Base-by-base conservation (phyloP, 2,888 invertebrate genomes). In the Odontocerum albicorne region DNA sequence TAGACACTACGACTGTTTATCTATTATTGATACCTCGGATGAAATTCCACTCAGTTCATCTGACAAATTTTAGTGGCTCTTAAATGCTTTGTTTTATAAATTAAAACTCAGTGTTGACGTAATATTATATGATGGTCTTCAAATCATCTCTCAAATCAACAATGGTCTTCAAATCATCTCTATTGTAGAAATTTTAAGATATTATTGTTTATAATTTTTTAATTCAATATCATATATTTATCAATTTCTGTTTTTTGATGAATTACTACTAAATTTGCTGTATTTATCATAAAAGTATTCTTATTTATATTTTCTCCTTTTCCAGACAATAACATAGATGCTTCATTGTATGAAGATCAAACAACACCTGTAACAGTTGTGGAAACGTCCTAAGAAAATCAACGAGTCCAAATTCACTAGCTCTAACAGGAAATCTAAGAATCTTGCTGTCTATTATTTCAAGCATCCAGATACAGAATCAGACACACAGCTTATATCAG, bases 381-480 rank as follows among this genome's bases (percentile, higher is more conserved):
- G 13, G n/a, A 79, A 78, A 62, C 72, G 80, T 42, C 65, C 64
- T 49, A 77, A 80, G 60, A 77, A 77, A 62, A 77, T 77, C 63
- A 72, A 78, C 36, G 77, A 84, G 69, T 83, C 84, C 32, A 82
- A 81, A 68, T 83, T 81, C 67, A 85, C 83, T 67, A 81, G 88
- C 64, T 86, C 90, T 7, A 87, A 88, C 70, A 78, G 88, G 63
- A 88, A 86, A 70, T 88, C 90, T 13, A 89, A 88, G 70, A 91
- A 92, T 70, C 83, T 86, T 69, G 92, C 86, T 63, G 90, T 86
- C 59, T 92, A 88, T 72, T 92, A 92, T 73, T 92, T 90, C 72
- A 88, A 83, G 70, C 92, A 92, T 71, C 83, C 85, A 71, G 92
- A 93, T 69, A 92, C 92, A 10, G 92, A 92, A 70, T 89, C 90